Evolutionary conservation across 2,888 invertebrate species (phyloP), one percentile per base, ranked within the genome.

Genomic region (Lissocephala sabroskyi): DNA sequence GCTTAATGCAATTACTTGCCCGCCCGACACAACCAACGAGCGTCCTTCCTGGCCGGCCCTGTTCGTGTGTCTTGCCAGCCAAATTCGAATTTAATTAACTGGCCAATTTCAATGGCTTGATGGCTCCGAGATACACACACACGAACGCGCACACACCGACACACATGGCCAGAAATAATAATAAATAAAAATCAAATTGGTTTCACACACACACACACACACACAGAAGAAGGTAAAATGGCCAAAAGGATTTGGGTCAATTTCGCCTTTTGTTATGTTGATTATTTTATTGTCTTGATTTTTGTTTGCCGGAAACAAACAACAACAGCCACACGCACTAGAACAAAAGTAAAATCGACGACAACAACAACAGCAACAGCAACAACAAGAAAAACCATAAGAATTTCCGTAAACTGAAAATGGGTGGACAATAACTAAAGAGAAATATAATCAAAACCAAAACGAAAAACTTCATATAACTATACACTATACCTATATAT

Each of bases 351-450:
- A 37, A 45, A 48, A n/a, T n/a, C n/a, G 45, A 49, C 43, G 26
- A 55, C 16, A 56, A 16, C 42, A 53, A 45, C n/a, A n/a, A n/a
- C n/a, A n/a, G n/a, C n/a, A n/a, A n/a, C n/a, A 50, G 37, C 40
- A 39, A 53, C 50, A 59, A 23, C 33, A 49, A 52, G 37, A 18
- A 46, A 41, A 37, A 60, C 13, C 43, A 67, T 43, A 67, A 48
- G 71, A 75, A 65, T 71, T 75, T 67, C 75, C 71, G 59, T 67
- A 78, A 81, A 81, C 79, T 82, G n/a, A n/a, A 79, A 78, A 83
- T 79, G 82, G 82, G 83, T 79, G 82, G 83, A 83, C 83, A 83
- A 83, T 83, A 83, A 82, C 80, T 81, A 82, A 73, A 65, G 63
- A 61, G 65, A 46, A 44, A 35, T 47, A 45, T 41, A 41, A 43